A percentile compares a stretch with the other conserved stretches of the same genome.
Conservation (phyloP, 2,797 vertebrate species). For the Xerus rutilus region DNA sequence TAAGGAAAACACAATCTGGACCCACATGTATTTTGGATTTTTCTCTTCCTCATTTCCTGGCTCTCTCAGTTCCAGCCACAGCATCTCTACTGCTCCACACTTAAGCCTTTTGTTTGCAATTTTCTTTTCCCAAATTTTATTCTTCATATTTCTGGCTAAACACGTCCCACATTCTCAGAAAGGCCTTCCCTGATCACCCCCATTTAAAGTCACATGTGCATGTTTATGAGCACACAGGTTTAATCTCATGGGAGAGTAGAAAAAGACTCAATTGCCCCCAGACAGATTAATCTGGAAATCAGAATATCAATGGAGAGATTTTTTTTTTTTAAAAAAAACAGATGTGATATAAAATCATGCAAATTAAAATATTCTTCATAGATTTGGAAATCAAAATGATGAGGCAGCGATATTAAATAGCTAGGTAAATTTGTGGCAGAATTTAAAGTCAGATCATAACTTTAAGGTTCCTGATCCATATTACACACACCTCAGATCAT, state of each 20-base stretch:
- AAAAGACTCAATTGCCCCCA: not conserved
- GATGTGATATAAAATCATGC: slow-evolving; percentile 61
- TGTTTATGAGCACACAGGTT: not conserved
- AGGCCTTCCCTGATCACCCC: not conserved
- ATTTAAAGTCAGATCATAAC: not conserved
- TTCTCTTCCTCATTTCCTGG: not conserved
- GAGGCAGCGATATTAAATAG: slow-evolving; percentile 57
- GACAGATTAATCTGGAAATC: slow-evolving; percentile 3
- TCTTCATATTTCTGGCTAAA: not conserved
- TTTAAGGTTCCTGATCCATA: not conserved
- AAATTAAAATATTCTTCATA: slow-evolving; percentile 55
- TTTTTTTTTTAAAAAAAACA: too few species aligned
- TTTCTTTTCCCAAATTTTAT: not conserved
- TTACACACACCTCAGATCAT: not conserved
- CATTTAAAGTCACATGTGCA: not conserved
- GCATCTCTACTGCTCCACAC: not conserved
- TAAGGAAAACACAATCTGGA: not conserved
- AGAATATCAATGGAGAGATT: not conserved
- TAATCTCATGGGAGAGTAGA: not conserved
- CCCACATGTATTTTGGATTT: not conserved
- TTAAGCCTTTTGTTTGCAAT: not conserved
- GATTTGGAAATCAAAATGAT: slow-evolving; percentile 68
- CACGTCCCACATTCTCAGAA: not conserved
- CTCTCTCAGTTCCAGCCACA: not conserved
- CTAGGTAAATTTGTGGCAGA: not conserved